phyloP scores from a whole-genome alignment of 2,888 invertebrate genomes.

The Heteropelma amictum region DNA sequence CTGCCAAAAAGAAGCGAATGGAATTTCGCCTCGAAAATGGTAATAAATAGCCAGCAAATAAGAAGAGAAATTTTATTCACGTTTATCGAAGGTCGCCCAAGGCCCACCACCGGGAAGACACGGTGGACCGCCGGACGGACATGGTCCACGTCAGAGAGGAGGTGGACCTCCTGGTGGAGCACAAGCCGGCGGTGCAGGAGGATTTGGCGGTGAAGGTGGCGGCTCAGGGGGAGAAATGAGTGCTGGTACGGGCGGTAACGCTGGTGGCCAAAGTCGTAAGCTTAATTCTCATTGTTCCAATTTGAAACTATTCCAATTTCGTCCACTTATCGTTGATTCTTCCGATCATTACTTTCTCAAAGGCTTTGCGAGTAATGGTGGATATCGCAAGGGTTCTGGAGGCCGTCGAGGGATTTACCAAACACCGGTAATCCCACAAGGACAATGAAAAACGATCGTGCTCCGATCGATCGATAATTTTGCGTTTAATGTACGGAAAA shows the following conservation, averaged over 20 bases:
- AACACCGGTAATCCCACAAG: too few relatives aligned
- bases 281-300: background rate
- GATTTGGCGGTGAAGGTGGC: background rate
- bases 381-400: too few relatives aligned
- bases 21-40: background rate
- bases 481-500: too few relatives aligned
- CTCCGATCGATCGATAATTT: too few relatives aligned
- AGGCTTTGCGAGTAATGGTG: too few relatives aligned
- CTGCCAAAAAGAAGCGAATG: too few relatives aligned
- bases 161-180: background rate
- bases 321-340: too few relatives aligned
- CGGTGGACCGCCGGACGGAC: conserved; percentile 8
- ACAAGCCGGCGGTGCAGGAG: background rate
- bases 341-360: too few relatives aligned
- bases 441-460: too few relatives aligned
- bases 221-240: background rate
- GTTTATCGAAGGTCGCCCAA: conserved; percentile 3
- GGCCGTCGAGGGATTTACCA: too few relatives aligned
- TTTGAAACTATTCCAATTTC: background rate
- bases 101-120: conserved; percentile 2
- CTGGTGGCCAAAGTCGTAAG: background rate
- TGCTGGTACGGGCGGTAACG: background rate
- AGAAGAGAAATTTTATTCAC: background rate
- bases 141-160: too few relatives aligned
- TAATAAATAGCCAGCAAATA: background rate